Conservation (phyloP, 2,888 invertebrate species). For the Pediacus dermestoides region DNA sequence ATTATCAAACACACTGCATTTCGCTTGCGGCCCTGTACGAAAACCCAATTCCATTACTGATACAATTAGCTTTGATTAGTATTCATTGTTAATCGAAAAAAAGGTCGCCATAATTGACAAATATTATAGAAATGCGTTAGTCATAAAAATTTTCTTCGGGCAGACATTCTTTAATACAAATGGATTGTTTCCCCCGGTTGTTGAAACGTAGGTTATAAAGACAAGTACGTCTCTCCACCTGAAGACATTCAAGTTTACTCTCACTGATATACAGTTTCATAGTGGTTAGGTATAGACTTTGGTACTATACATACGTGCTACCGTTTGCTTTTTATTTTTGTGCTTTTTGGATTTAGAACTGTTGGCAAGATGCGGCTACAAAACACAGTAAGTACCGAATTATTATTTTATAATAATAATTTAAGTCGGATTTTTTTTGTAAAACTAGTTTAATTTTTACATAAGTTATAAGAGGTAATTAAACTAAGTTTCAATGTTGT, state of each 20-base stretch:
- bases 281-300: slow-evolving; percentile 4
- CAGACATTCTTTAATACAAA: slow-evolving; percentile 6
- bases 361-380: slow-evolving; percentile 4
- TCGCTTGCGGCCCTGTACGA: too few species aligned
- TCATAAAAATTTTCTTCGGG: slow-evolving; percentile 9
- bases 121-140: slow-evolving; percentile 7
- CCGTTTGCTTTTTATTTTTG: slow-evolving; percentile 2
- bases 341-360: slow-evolving; percentile 5
- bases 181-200: slow-evolving; percentile 8
- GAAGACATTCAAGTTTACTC: slow-evolving; percentile 29
- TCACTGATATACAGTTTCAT: slow-evolving; percentile 25
- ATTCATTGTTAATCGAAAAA: too few species aligned
- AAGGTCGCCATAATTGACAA: slow-evolving; percentile 7
- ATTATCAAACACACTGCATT: too few species aligned
- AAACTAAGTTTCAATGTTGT: too few species aligned
- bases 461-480: too few species aligned
- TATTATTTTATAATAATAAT: too few species aligned
- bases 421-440: too few species aligned
- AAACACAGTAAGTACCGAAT: not conserved
- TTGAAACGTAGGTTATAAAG: slow-evolving; percentile 30
- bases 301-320: not conserved
- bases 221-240: slow-evolving; percentile 21
- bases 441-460: too few species aligned
- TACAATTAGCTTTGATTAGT: too few species aligned
- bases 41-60: too few species aligned